Percentiles rank a stretch among this genome's conserved stretches.
Conservation (phyloP, 2,888 invertebrate genomes). For the Congeria kusceri region DNA sequence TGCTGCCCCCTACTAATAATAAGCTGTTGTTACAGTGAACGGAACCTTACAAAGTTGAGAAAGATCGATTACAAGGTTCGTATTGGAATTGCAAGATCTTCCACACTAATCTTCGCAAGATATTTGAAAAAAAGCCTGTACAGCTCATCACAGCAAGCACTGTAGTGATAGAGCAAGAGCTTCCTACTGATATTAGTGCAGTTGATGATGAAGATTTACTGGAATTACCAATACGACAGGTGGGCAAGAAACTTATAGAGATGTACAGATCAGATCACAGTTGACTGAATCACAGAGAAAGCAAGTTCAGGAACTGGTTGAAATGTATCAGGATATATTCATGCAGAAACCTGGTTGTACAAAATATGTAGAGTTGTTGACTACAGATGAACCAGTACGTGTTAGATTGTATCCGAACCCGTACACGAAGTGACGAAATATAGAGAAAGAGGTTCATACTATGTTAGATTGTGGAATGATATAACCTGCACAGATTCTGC, state of each 20-base stretch:
- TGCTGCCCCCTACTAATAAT: constrained; percentile 63
- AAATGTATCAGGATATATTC: constrained; percentile 11
- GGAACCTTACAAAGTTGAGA: constrained; percentile 43
- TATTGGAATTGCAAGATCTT: no score
- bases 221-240: no score
- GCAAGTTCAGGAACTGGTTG: not conserved
- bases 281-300: not conserved
- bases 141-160: no score
- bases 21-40: constrained; percentile 62
- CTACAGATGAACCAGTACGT: constrained; percentile 20
- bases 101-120: no score
- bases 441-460: constrained; percentile 39
- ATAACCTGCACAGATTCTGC: constrained; percentile 54
- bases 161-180: no score
- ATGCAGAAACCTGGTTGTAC: constrained; percentile 19
- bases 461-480: constrained; percentile 52
- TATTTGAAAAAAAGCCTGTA: no score
- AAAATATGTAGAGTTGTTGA: constrained; percentile 14
- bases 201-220: no score
- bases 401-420: constrained; percentile 41
- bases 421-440: constrained; percentile 9
- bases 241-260: no score
- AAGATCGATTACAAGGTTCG: no score
- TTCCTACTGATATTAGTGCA: no score
- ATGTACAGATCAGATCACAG: not conserved